Evolutionary conservation across 1,140 invertebrate species (phyloP).

Genomic region (Mactra quadrangularis): DNA sequence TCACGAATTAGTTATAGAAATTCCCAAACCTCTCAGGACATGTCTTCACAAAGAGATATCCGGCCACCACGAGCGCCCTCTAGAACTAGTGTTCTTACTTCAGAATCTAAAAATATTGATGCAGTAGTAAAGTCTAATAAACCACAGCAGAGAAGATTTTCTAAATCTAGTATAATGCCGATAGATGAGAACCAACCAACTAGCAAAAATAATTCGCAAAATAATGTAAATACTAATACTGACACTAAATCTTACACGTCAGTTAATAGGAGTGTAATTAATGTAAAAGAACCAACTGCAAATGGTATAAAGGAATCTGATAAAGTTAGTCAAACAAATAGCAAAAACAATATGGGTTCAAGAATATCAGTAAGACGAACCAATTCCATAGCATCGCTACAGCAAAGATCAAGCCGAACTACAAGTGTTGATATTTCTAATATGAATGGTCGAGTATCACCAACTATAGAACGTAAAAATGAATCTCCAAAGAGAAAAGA

Average conservation of each 20-base stretch:
- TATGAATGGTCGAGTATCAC: conserved; percentile 13
- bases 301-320: background rate
- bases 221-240: background rate
- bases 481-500: background rate
- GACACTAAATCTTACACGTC: background rate
- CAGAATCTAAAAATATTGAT: background rate
- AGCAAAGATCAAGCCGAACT: background rate
- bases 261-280: background rate
- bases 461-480: conserved; percentile 8
- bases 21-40: conserved; percentile 5
- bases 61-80: background rate
- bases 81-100: conserved; percentile 1
- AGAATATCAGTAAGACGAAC: background rate
- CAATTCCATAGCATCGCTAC: conserved; percentile 1
- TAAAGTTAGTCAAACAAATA: background rate
- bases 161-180: background rate
- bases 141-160: background rate
- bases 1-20: conserved; percentile 35
- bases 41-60: background rate
- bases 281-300: background rate
- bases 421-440: conserved; percentile 17
- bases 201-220: background rate
- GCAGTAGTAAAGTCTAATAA: background rate
- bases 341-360: background rate
- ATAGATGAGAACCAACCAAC: background rate